These are phyloP conservation scores for Hemibagrus wyckioides DNA, from an alignment of 2,113 vertebrate genomes.

Conservation along the genomic window DNA sequence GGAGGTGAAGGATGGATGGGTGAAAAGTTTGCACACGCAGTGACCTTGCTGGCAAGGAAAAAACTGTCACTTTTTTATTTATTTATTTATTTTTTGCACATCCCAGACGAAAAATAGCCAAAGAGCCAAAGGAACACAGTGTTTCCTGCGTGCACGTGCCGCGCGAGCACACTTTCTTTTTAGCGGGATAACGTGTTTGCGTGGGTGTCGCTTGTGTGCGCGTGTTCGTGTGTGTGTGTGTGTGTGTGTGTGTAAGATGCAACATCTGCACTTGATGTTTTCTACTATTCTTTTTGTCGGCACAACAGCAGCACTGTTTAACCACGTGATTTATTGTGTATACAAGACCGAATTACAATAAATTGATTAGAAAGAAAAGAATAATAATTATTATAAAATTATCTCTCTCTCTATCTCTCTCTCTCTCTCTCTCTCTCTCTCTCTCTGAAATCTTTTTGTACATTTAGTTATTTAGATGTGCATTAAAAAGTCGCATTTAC, in stretches of 20 bases:
- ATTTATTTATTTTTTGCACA: conserved; percentile 50
- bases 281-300: background rate
- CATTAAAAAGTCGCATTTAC: background rate
- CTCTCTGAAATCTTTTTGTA: background rate
- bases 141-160: conserved; percentile 13
- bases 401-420: no score
- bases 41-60: conserved; percentile 73
- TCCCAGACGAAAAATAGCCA: conserved; percentile 37
- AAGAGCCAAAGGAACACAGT: conserved; percentile 25
- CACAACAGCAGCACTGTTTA: background rate
- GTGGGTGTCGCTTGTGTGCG: background rate
- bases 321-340: background rate
- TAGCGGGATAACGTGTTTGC: background rate
- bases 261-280: conserved; percentile 5
- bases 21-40: conserved; percentile 66
- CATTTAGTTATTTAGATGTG: background rate
- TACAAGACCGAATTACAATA: background rate
- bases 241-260: background rate
- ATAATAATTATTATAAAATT: no score
- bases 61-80: conserved; percentile 55
- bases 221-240: background rate
- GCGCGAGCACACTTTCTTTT: background rate
- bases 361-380: background rate
- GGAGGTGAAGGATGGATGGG: conserved; percentile 31
- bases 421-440: no score